Conservation (phyloP, 1,140 invertebrate species). For the Drosophila elegans region DNA sequence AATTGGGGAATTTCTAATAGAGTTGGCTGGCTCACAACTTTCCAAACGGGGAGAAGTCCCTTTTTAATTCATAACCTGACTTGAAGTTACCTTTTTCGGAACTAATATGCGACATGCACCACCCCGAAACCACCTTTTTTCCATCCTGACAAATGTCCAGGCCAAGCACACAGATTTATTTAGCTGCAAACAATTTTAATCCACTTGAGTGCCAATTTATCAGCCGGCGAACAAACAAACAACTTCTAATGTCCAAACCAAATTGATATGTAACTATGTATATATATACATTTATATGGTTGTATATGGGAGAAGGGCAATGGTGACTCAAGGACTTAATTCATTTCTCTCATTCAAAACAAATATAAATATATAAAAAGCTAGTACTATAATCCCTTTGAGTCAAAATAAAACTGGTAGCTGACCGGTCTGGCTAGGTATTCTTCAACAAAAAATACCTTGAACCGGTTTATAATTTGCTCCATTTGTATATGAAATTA, state of each 20-base stretch:
- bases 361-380: neutral
- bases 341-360: neutral
- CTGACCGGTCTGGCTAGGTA: neutral
- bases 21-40: constrained; percentile 28
- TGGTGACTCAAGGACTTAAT: neutral
- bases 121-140: constrained; percentile 6
- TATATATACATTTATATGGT: neutral
- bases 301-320: neutral
- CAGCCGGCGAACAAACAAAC: constrained; percentile 28
- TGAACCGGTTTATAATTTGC: neutral
- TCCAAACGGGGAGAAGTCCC: constrained; percentile 4
- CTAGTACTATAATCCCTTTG: neutral
- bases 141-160: constrained; percentile 58
- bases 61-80: constrained; percentile 16
- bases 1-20: constrained; percentile 27
- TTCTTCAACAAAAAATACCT: neutral
- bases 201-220: constrained; percentile 84
- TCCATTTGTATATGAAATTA: neutral
- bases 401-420: neutral
- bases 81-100: constrained; percentile 19
- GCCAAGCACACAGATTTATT: constrained; percentile 66
- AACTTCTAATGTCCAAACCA: neutral
- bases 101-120: constrained; percentile 12
- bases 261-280: constrained; percentile 32
- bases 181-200: constrained; percentile 77